Conservation (phyloP, 2,113 vertebrate species). For the Pterocles burchelli region DNA sequence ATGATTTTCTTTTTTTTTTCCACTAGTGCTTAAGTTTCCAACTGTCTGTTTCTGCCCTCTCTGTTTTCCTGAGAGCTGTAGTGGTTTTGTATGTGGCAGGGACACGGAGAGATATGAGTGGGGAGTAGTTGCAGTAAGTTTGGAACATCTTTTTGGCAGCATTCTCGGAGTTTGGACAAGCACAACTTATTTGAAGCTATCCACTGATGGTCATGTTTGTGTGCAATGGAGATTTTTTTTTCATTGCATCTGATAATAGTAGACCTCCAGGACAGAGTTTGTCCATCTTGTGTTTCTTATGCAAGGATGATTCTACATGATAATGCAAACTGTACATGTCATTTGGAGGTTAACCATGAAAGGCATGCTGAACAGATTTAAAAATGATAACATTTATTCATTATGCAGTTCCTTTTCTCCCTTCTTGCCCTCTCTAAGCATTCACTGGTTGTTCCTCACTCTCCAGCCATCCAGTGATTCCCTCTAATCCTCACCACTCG, state of each 20-base stretch:
- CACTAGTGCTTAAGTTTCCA: neutral
- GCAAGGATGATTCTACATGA: neutral
- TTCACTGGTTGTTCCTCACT: neutral
- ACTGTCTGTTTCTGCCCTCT: neutral
- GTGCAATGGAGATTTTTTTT: neutral
- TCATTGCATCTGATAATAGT: neutral
- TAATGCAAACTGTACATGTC: neutral
- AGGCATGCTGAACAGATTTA: neutral
- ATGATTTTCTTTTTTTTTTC: neutral
- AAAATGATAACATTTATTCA: neutral
- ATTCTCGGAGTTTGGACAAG: neutral
- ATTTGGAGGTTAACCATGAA: neutral
- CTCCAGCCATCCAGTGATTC: neutral
- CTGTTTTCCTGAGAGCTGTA: neutral
- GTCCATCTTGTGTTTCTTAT: neutral
- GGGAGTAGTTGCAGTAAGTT: neutral
- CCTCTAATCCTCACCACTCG: neutral
- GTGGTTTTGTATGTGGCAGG: neutral
- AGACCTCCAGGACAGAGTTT: neutral
- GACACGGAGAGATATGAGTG: neutral
- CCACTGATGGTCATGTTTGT: neutral
- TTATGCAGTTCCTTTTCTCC: neutral
- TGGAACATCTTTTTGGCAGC: neutral
- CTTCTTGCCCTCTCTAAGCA: neutral
- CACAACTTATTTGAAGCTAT: neutral